Percentiles rank a stretch among this genome's conserved stretches.
Conservation (phyloP, 64 coral and sea anemone species). For the Astreopora myriophthalma region DNA sequence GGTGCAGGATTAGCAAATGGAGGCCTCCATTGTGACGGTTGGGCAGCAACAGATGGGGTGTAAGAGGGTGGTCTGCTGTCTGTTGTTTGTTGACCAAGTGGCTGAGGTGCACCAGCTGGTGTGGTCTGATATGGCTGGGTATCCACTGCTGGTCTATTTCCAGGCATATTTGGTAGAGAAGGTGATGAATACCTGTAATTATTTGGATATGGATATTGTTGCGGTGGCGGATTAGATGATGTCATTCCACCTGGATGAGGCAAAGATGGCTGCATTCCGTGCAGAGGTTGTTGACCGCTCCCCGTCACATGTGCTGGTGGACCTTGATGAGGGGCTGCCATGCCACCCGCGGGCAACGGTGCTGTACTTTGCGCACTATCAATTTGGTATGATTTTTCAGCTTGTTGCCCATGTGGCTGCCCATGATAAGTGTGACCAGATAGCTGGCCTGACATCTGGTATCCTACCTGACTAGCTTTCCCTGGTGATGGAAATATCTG, state of each 20-base stretch:
- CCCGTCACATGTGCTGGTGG: not conserved
- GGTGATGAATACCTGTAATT: conserved; percentile 18
- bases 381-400: not conserved
- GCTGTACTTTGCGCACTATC: not conserved
- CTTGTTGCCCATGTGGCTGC: not conserved
- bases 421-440: not conserved
- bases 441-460: not conserved
- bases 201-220: conserved; percentile 63
- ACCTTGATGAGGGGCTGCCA: not conserved
- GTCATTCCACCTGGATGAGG: not conserved
- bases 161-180: not conserved
- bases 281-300: not conserved
- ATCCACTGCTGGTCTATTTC: not conserved
- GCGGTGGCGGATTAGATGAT: not conserved
- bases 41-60: not conserved
- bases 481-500: not conserved
- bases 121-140: not conserved
- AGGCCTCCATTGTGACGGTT: conserved; percentile 4
- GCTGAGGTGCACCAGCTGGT: not conserved
- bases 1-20: not conserved
- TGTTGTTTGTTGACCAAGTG: not conserved
- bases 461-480: not conserved
- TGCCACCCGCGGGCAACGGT: not conserved
- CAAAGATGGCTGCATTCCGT: not conserved
- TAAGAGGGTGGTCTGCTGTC: not conserved